Percentiles rank a stretch among this genome's conserved stretches.
phyloP scores from a whole-genome alignment of 1,140 invertebrate species.

The Oppia nitens region DNA sequence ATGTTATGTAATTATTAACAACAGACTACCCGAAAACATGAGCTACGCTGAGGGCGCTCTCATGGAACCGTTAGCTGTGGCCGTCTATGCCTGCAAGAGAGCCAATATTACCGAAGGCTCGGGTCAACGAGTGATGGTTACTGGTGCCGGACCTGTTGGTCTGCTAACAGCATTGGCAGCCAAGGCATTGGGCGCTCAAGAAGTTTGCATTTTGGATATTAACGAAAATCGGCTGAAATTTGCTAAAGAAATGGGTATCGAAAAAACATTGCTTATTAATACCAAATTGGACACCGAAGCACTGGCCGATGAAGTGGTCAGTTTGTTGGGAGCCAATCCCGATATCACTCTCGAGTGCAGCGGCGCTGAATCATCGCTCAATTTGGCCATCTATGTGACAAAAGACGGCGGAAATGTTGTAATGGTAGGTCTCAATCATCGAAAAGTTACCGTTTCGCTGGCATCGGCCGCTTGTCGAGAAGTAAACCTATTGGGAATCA shows the following conservation, averaged over 20 bases:
- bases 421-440: constrained; percentile 62
- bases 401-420: constrained; percentile 60
- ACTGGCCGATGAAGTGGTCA: constrained; percentile 41
- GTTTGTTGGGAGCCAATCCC: constrained; percentile 45
- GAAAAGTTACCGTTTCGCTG: constrained; percentile 59
- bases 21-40: constrained; percentile 32
- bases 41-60: constrained; percentile 33
- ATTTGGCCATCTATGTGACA: constrained; percentile 60
- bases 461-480: constrained; percentile 57
- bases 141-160: constrained; percentile 82
- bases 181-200: constrained; percentile 68
- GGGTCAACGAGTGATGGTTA: constrained; percentile 59
- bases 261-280: constrained; percentile 34
- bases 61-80: constrained; percentile 33
- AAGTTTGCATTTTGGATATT: constrained; percentile 50
- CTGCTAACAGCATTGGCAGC: constrained; percentile 63
- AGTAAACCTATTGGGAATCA: constrained; percentile 74
- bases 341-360: constrained; percentile 70
- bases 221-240: constrained; percentile 42
- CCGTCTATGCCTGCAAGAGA: constrained; percentile 70
- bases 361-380: constrained; percentile 56
- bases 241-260: constrained; percentile 66
- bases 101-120: constrained; percentile 51
- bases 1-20: not conserved
- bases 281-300: constrained; percentile 31